Evolutionary conservation across 2,113 vertebrate species (phyloP), one percentile per base, ranked within the genome.

Genomic region (Toxotes chatareus): DNA sequence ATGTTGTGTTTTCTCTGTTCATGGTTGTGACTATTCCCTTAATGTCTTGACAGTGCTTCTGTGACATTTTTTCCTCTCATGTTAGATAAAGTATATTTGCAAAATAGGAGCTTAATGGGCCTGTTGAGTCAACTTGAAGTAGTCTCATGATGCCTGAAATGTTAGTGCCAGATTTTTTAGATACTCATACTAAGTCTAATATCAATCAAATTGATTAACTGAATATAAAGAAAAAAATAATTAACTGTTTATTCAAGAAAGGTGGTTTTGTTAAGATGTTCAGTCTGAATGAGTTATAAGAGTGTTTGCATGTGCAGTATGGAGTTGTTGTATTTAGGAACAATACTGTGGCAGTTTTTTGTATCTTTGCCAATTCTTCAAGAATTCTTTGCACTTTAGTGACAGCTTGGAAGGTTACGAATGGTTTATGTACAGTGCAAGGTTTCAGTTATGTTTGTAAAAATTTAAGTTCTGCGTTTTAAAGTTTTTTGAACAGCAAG

Each of bases 381-480:
- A 82, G 36, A 83, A 64, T 83, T 75, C 27, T 89, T 92, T 91
- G 93, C 93, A 93, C 93, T 93, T 93, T 91, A 92, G 65, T 79
- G 79, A 79, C 62, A 72, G 42, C 57, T 47, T 74, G 42, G 47
- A 47, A 69, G 72, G 66, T 80, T 40, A 34, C 1, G 6, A 85
- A 47, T 56, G 64, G 47, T 82, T 77, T 70, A 44, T 68, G 63
- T 88, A 63, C 71, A 27, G 56, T 76, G 23, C 32, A 57, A 79
- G 32, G 21, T 78, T 73, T 67, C 44, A 38, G 8, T 78, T 42
- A 31, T 55, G 40, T 42, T 49, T 82, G 42, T 32, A 47, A 71
- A 59, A 49, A 46, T 78, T 77, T 27, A 16, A 51, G 77, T 27
- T 70, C 23, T 79, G 27, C 38, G 1, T 78, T 86, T 75, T 75